Evolutionary conservation across 2,888 invertebrate species (phyloP).

Genomic region (Yponomeuta cagnagella): DNA sequence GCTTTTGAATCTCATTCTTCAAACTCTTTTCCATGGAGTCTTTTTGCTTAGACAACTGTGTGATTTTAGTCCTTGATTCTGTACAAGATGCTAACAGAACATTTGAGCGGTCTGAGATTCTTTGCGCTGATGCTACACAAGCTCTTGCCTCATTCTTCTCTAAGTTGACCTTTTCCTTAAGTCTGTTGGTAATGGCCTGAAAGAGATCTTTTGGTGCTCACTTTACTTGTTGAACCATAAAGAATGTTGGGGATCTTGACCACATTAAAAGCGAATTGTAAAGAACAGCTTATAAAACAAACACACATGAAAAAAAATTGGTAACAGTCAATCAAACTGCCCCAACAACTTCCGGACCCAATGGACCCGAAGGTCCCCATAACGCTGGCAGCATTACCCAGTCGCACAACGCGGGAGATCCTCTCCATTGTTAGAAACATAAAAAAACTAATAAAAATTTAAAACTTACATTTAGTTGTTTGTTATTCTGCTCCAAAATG

Average conservation of each 20-base stretch:
- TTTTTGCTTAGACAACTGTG: slow-evolving; percentile 55
- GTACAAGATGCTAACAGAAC: slow-evolving; percentile 44
- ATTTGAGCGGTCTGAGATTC: slow-evolving; percentile 58
- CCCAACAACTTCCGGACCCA: no score
- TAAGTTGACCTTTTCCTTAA: slow-evolving; percentile 45
- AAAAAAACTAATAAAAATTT: no score
- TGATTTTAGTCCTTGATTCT: slow-evolving; percentile 45
- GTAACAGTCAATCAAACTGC: no score
- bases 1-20: slow-evolving; percentile 52
- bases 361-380: no score
- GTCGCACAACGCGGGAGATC: no score
- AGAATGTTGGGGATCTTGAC: no score
- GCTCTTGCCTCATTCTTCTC: slow-evolving; percentile 63
- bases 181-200: slow-evolving; percentile 40
- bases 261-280: no score
- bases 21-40: slow-evolving; percentile 48
- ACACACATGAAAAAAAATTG: no score
- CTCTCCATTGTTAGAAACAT: no score
- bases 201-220: neutral
- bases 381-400: no score
- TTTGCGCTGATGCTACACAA: slow-evolving; percentile 61
- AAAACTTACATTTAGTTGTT: slow-evolving; percentile 54
- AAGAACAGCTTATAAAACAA: no score
- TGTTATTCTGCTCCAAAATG: slow-evolving; percentile 53
- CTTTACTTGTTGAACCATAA: no score